Evolutionary conservation across 1,140 invertebrate genomes (phyloP).

Genomic region (Drosophila quadrilineata): DNA sequence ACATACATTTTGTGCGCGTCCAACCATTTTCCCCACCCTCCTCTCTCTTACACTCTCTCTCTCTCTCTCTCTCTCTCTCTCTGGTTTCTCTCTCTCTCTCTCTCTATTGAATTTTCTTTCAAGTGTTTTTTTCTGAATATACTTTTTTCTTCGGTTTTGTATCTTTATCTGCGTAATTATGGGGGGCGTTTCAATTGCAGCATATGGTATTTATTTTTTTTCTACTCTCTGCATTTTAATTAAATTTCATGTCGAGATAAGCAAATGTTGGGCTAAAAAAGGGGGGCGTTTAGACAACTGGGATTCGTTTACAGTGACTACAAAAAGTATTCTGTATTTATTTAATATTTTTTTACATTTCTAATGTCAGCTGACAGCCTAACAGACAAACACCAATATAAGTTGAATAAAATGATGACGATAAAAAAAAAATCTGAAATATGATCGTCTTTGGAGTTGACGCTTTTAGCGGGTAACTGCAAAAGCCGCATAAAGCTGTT

Average conservation of each 20-base stretch:
- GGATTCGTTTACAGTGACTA: too few species aligned
- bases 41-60: neutral
- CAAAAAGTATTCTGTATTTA: too few species aligned
- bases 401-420: neutral
- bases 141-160: slow-evolving; percentile 17
- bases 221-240: too few species aligned
- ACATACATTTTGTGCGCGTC: slow-evolving; percentile 3
- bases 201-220: slow-evolving; percentile 66
- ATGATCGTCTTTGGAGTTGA: slow-evolving; percentile 20
- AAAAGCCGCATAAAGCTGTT: slow-evolving; percentile 54
- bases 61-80: neutral
- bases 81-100: neutral
- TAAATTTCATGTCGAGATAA: slow-evolving; percentile 65
- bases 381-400: too few species aligned
- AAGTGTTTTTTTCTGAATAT: slow-evolving; percentile 51
- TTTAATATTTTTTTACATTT: neutral
- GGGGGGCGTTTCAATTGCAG: slow-evolving; percentile 60
- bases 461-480: slow-evolving; percentile 44
- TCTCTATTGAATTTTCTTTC: slow-evolving; percentile 27
- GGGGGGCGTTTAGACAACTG: neutral
- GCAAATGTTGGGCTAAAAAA: neutral
- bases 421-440: slow-evolving; percentile 38
- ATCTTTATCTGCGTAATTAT: slow-evolving; percentile 55
- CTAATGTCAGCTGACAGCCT: slow-evolving; percentile 43
- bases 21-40: too few species aligned